phyloP scores from a whole-genome alignment of 1,140 invertebrate genomes.

The Pseudomyrmex concolor region DNA sequence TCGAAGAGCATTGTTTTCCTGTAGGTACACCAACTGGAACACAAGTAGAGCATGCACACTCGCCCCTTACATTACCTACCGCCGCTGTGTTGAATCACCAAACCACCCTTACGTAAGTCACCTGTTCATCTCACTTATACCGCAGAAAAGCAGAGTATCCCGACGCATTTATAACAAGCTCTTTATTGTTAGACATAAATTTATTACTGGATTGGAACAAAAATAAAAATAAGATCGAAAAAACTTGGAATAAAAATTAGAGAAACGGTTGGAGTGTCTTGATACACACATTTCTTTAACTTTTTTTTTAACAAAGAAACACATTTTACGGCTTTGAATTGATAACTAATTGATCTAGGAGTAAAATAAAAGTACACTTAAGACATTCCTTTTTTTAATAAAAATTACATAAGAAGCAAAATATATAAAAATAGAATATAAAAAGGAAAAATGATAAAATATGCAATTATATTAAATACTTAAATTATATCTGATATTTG shows the following conservation, averaged over 20 bases:
- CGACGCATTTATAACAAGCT: background rate
- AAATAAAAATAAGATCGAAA: background rate
- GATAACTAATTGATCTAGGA: too few relatives aligned
- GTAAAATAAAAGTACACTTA: too few relatives aligned
- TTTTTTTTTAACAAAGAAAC: too few relatives aligned
- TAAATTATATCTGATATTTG: too few relatives aligned
- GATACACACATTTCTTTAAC: background rate
- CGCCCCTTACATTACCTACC: slow-evolving; percentile 82
- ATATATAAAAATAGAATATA: too few relatives aligned
- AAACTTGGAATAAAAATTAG: background rate
- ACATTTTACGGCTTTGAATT: too few relatives aligned
- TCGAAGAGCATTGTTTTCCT: slow-evolving; percentile 78
- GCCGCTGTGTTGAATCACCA: slow-evolving; percentile 83
- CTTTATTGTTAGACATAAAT: background rate
- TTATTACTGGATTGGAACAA: background rate
- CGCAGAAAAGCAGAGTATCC: background rate
- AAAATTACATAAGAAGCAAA: too few relatives aligned
- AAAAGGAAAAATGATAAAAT: too few relatives aligned
- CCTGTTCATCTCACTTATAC: background rate
- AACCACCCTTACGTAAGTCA: slow-evolving; percentile 83
- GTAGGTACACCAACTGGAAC: slow-evolving; percentile 76
- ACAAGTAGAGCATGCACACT: slow-evolving; percentile 81
- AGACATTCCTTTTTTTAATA: too few relatives aligned
- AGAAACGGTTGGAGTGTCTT: background rate
- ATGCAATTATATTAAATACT: too few relatives aligned